phyloP scores from a whole-genome alignment of 2,888 invertebrate species.

The Scrobipalpa costella region DNA sequence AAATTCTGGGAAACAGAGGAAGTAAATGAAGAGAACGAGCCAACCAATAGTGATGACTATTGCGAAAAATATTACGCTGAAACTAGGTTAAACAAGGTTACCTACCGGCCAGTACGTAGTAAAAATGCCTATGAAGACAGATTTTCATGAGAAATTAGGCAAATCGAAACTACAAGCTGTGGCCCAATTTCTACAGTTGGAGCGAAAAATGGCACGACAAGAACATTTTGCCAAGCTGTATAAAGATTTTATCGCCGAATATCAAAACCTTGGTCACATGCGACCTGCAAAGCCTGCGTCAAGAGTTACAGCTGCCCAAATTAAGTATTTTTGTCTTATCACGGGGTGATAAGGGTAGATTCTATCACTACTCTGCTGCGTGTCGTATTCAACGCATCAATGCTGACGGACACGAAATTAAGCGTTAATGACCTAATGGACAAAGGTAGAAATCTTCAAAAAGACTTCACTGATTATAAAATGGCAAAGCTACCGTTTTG shows the following conservation, averaged over 20 bases:
- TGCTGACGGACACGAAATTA: no score
- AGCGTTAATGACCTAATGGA: constrained; percentile 6
- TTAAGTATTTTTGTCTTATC: neutral
- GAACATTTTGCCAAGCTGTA: neutral
- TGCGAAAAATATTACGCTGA: no score
- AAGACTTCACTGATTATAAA: neutral
- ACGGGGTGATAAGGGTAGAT: no score
- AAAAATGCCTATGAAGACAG: no score
- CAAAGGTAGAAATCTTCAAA: constrained; percentile 7
- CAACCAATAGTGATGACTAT: no score
- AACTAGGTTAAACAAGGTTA: no score
- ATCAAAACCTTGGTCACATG: neutral
- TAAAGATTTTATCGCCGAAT: neutral
- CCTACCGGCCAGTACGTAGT: no score
- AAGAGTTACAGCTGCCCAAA: neutral
- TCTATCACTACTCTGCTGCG: no score
- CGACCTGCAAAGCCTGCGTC: neutral
- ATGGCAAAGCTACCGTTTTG: neutral
- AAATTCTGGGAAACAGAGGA: no score
- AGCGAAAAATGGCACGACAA: neutral
- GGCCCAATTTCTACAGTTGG: neutral
- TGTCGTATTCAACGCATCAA: no score
- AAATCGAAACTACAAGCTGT: neutral
- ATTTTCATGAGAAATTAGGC: neutral
- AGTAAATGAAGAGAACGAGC: no score